Evolutionary conservation across 2,797 vertebrate species (phyloP).

Genomic region (Sebastolobus altivelis): DNA sequence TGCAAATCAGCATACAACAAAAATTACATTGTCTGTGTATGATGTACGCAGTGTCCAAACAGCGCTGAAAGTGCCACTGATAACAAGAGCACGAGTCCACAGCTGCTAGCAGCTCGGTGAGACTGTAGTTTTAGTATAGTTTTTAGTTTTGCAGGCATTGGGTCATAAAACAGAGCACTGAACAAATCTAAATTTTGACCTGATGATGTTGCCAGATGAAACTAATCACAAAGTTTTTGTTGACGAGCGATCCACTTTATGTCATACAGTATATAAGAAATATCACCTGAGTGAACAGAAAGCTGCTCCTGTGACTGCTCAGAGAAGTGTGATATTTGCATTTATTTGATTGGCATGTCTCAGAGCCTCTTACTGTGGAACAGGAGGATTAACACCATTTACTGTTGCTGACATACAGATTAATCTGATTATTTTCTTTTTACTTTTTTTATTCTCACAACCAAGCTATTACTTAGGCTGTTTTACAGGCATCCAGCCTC

Average conservation of each 20-base stretch:
- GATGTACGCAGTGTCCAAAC: no score
- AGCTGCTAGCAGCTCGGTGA: not conserved
- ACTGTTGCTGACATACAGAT: not conserved
- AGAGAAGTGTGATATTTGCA: not conserved
- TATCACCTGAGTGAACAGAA: not conserved
- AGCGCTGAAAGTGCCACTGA: not conserved
- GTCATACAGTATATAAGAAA: not conserved
- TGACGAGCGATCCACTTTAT: not conserved
- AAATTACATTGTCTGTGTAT: no score
- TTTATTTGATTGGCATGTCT: not conserved
- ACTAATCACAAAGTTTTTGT: not conserved
- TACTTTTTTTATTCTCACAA: not conserved
- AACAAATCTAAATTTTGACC: not conserved
- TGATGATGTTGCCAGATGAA: not conserved
- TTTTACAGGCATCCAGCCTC: slow-evolving; percentile 13
- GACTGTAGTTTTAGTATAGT: not conserved
- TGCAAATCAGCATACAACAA: no score
- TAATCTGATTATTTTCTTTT: not conserved
- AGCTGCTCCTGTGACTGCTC: not conserved
- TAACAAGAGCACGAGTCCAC: not conserved
- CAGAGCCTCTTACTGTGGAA: not conserved
- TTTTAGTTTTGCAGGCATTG: not conserved
- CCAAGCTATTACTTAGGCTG: not conserved
- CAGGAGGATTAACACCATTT: not conserved
- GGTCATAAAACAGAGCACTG: not conserved